Evolutionary conservation across 2,113 vertebrate species (phyloP).

Genomic region (Cynoglossus semilaevis): DNA sequence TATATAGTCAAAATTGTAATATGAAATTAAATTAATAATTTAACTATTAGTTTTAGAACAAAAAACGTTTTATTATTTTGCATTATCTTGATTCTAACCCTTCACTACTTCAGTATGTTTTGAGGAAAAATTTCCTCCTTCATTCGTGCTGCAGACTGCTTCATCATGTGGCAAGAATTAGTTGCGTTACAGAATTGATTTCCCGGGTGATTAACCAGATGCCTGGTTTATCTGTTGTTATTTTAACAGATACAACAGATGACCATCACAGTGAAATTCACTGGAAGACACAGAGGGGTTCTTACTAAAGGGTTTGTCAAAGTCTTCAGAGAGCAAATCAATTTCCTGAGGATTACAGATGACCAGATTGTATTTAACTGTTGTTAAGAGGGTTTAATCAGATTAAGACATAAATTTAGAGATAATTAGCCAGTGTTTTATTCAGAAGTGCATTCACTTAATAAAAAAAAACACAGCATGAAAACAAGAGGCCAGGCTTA

Average conservation of each 20-base stretch:
- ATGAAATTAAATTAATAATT: no score
- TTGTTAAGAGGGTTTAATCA: conserved; percentile 20
- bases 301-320: conserved; percentile 25
- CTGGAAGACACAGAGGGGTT: conserved; percentile 48
- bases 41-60: no score
- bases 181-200: conserved; percentile 41
- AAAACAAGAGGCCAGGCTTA: conserved; percentile 77
- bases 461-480: conserved; percentile 76
- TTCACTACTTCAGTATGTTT: no score
- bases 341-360: conserved; percentile 8
- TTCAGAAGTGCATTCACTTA: conserved; percentile 77
- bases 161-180: conserved; percentile 30
- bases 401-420: background rate
- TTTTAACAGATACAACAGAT: conserved; percentile 71
- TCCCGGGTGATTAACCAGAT: conserved; percentile 58
- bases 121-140: no score
- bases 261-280: conserved; percentile 70
- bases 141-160: background rate
- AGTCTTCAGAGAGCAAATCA: no score
- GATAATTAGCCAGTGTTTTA: conserved; percentile 84
- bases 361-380: conserved; percentile 40
- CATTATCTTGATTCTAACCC: no score
- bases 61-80: no score
- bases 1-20: no score
- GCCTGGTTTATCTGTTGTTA: conserved; percentile 67